Conservation (phyloP, 2,113 vertebrate species). For the Colossoma macropomum region DNA sequence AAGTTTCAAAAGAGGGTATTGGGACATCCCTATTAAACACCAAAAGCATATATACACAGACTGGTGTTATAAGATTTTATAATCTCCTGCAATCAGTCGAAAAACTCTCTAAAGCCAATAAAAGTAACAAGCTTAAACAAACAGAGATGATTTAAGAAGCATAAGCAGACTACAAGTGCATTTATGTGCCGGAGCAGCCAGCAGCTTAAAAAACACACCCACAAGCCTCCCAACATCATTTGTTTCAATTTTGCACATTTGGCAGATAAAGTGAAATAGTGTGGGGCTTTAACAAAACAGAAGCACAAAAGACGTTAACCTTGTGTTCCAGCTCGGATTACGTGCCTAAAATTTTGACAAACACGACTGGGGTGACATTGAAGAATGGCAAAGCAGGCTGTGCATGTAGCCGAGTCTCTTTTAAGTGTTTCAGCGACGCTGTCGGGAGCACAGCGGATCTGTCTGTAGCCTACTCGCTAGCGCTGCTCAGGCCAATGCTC, state of each 20-base stretch:
- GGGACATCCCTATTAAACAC: too few relatives aligned
- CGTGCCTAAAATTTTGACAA: slow-evolving; percentile 22
- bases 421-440: slow-evolving; percentile 31
- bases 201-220: not conserved
- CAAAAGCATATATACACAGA: not conserved
- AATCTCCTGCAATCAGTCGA: not conserved
- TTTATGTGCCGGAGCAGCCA: not conserved
- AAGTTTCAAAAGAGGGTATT: too few relatives aligned
- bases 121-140: not conserved
- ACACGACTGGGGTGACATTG: slow-evolving; percentile 35
- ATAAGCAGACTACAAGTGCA: not conserved
- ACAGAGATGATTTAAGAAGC: not conserved
- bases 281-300: not conserved
- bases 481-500: not conserved
- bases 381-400: slow-evolving; percentile 17
- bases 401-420: slow-evolving; percentile 12
- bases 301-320: slow-evolving; percentile 29
- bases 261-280: slow-evolving; percentile 20
- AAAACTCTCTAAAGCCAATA: not conserved
- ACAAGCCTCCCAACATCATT: slow-evolving; percentile 13
- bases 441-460: not conserved
- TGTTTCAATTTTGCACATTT: slow-evolving; percentile 33
- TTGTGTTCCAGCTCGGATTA: slow-evolving; percentile 35
- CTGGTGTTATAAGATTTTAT: not conserved
- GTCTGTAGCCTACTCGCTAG: not conserved